phyloP scores from a whole-genome alignment of 2,113 vertebrate genomes.

The Bubo bubo region DNA sequence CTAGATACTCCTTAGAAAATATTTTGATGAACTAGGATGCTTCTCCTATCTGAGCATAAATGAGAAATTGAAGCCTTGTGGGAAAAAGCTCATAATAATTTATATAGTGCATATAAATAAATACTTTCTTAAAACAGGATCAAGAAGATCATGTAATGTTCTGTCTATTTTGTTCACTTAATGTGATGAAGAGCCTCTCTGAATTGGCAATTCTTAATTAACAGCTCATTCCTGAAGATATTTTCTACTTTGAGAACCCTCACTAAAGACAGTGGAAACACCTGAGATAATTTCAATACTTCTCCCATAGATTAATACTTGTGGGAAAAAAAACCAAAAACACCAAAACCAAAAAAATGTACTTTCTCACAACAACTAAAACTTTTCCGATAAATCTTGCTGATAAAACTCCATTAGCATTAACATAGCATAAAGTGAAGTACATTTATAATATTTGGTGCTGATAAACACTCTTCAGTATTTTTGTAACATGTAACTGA shows the following conservation, averaged over 20 bases:
- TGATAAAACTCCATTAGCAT: background rate
- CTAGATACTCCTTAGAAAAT: background rate
- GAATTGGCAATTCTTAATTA: background rate
- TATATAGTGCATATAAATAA: background rate
- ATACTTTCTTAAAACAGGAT: background rate
- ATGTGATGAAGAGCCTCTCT: background rate
- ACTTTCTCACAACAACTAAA: background rate
- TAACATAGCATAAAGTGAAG: background rate
- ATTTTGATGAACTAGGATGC: background rate
- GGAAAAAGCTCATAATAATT: background rate
- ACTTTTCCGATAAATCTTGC: background rate
- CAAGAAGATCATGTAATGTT: background rate
- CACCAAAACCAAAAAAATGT: fast-evolving
- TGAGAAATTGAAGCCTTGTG: background rate
- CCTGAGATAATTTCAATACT: background rate
- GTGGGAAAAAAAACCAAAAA: fast-evolving
- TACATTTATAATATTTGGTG: background rate
- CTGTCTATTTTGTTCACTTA: background rate
- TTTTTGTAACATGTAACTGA: background rate
- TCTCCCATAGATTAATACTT: background rate
- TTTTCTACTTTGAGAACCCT: background rate
- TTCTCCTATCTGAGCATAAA: background rate
- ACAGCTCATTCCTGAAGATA: background rate
- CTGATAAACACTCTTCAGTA: background rate
- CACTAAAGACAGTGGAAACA: background rate